These are phyloP conservation scores for Propsilocerus akamusi DNA, from an alignment of 1,140 invertebrate genomes.

Conservation along the genomic window DNA sequence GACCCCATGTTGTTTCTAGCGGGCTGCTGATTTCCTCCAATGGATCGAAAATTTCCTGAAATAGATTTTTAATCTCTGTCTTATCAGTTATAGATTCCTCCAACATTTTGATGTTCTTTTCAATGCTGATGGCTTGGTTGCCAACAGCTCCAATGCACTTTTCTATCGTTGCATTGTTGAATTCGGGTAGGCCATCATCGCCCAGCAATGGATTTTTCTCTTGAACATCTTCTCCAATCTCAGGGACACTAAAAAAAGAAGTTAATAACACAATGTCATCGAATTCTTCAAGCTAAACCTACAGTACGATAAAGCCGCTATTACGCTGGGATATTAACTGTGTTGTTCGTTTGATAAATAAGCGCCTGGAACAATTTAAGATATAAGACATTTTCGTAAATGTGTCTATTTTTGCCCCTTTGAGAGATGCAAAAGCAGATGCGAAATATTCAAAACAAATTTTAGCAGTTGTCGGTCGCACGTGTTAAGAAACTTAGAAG, in stretches of 20 bases:
- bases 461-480: no score
- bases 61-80: slow-evolving; percentile 32
- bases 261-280: not conserved
- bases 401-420: no score
- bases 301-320: not conserved
- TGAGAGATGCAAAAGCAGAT: no score
- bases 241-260: slow-evolving; percentile 53
- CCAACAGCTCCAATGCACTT: slow-evolving; percentile 64
- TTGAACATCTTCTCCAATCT: slow-evolving; percentile 65
- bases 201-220: slow-evolving; percentile 56
- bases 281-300: not conserved
- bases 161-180: slow-evolving; percentile 60
- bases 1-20: slow-evolving; percentile 68
- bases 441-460: no score
- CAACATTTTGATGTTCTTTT: slow-evolving; percentile 44
- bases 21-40: slow-evolving; percentile 52
- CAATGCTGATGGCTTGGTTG: slow-evolving; percentile 64
- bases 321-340: not conserved
- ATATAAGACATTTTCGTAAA: slow-evolving; percentile 2
- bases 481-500: no score
- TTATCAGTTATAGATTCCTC: slow-evolving; percentile 18
- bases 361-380: not conserved
- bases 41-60: slow-evolving; percentile 54
- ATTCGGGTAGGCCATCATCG: slow-evolving; percentile 54
- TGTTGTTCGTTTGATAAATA: not conserved